Evolutionary conservation across 2,113 vertebrate genomes (phyloP), one percentile per base, ranked within the genome.

Genomic region (Psilopogon haemacephalus): DNA sequence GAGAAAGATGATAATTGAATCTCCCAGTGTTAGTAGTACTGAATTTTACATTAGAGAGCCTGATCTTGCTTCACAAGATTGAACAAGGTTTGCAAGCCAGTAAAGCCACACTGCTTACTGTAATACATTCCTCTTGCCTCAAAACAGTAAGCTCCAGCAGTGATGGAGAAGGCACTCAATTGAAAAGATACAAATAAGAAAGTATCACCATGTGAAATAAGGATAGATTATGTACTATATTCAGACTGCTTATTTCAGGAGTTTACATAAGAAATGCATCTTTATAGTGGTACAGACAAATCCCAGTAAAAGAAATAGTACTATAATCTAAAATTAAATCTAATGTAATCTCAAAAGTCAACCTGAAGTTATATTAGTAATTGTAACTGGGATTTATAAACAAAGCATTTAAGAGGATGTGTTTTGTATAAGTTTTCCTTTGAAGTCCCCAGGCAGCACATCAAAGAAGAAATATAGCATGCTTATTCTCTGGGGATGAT

Each of bases 261-360:
- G 72, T 70, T 93, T 85, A 84, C 63, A 21, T 81, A 63, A 86
- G 55, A 82, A 94, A 89, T 67, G 64, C 37, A 73, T 76, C 46
- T 78, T 82, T 42, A 27, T 37, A 64, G 44, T 11, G 15, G 50
- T 24, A 6, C 12, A 76, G 78, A 85, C 35, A 75, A 52, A 93
- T 84, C 16, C 19, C 21, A 55, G 56, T 42, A 74, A 88, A 68
- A 88, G 60, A 78, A 79, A 75, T 11, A 63, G 62, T 54, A 76
- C 21, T 28, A 69, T 71, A 94, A 97, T 93, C 91, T 89, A 86
- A 94, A 83, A 91, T 94, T 91, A 94, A 91, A 95, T 77, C 46
- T 78, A 89, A 71, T 65, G 76, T 88, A 96, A 94, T 92, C 91
- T 82, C 72, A 90, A 58, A 79, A 76, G 32, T 64, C 81, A 89